phyloP scores from a whole-genome alignment of 2,113 vertebrate genomes.

The Crotalus helleri region DNA sequence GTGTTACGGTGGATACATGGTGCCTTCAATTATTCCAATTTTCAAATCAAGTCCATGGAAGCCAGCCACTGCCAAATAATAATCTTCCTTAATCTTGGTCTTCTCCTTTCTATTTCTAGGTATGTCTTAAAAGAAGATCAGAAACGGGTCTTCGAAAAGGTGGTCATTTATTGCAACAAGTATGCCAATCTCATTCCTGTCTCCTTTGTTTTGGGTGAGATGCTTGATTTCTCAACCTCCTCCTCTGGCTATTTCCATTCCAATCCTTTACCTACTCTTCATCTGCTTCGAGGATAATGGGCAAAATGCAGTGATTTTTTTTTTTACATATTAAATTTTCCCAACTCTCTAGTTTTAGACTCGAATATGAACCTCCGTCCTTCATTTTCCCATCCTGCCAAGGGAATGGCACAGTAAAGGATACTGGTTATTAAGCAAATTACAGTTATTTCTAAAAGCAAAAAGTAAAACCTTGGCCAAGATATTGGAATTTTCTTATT shows the following conservation, averaged over 20 bases:
- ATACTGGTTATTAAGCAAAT: background rate
- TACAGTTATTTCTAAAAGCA: background rate
- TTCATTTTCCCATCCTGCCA: background rate
- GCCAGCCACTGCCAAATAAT: background rate
- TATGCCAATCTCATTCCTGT: slow-evolving; percentile 90
- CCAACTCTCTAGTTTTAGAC: background rate
- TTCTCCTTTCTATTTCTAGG: slow-evolving; percentile 54
- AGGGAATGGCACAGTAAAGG: background rate
- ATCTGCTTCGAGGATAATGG: background rate
- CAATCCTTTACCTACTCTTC: background rate
- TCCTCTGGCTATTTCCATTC: background rate
- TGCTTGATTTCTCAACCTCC: background rate
- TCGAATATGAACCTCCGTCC: background rate
- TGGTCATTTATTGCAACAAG: slow-evolving; percentile 90
- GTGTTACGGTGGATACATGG: background rate
- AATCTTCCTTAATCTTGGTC: background rate
- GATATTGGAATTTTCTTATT: background rate
- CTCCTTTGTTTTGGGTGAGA: slow-evolving; percentile 87
- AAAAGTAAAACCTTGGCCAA: background rate
- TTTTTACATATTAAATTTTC: background rate
- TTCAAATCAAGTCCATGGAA: background rate
- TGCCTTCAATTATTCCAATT: background rate
- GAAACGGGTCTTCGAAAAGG: slow-evolving; percentile 87
- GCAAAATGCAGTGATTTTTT: background rate
- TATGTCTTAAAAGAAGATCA: slow-evolving; percentile 78